Base-by-base conservation (phyloP, 23 tunicate species). In the Ciona savignyi region DNA sequence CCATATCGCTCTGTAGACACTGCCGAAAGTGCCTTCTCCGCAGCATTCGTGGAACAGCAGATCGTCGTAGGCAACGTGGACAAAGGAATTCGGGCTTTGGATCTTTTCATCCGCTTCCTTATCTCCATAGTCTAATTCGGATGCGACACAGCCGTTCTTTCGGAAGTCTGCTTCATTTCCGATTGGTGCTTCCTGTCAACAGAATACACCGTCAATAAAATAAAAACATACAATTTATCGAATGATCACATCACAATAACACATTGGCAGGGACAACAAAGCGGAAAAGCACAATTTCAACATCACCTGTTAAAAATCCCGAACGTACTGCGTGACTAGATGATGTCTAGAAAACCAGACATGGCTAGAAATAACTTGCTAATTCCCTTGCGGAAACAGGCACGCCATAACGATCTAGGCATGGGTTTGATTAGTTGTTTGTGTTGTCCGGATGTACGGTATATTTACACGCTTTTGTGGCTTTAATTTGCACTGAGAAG, bases 21-120 rank as follows among this genome's bases (percentile, higher is more conserved):
- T 83, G 0, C 97, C 97, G 64, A 78, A 90, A n/a, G 81, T 68
- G 1, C 97, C 97, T 51, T 75, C 85, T 0, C 90, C 97, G 60
- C 97, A 90, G 63, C 97, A 83, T 64, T 90, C 89, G 63, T 30
- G 19, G 31, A 90, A 77, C 3, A 74, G 51, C 68, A 90, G 62
- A 27, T 90, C 97, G 0, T 74, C 66, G 51, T 73, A 83, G 2
- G 33, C 32, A 65, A 90, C 70, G 23, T 67, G 69, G 0, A 90
- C 82, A 69, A 78, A 83, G 11, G 97, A 70, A 34, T 49, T 63
- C 56, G 89, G 89, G 60, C 77, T 42, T 2, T 74, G 30, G 23
- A 42, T 11, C 24, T 72, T 30, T 25, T 48, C 32, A 4, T 48
- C 31, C 24, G 51, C 3, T 1, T 24, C 32, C 9, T 69, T 69